Conservation (phyloP, 1,140 invertebrate genomes). For the Drosophila leontia region DNA sequence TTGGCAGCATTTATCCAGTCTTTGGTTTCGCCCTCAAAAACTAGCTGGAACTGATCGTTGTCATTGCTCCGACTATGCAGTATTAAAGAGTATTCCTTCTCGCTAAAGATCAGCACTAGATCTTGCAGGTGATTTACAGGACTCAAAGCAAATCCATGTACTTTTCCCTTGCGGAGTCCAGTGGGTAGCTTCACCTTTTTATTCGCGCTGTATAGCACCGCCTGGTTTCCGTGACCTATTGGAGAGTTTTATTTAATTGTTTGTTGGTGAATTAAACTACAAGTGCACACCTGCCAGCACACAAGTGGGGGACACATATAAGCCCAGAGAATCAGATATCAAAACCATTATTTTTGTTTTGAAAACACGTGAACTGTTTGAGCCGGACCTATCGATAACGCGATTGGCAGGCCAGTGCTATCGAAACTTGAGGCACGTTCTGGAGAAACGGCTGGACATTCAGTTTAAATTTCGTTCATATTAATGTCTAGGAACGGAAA, state of each 20-base stretch:
- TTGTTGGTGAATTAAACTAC: background rate
- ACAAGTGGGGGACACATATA: slow-evolving; percentile 22
- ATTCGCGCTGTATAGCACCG: slow-evolving; percentile 18
- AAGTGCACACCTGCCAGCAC: slow-evolving; percentile 26
- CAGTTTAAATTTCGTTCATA: background rate
- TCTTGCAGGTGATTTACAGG: background rate
- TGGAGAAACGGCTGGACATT: background rate
- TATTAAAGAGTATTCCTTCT: slow-evolving; percentile 59
- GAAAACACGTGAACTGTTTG: slow-evolving; percentile 8
- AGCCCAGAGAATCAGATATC: slow-evolving; percentile 30
- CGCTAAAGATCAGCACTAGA: slow-evolving; percentile 49
- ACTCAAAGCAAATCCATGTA: slow-evolving; percentile 51
- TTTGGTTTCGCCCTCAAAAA: slow-evolving; percentile 61
- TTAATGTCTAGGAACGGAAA: background rate
- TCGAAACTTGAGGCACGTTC: background rate
- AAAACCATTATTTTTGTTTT: slow-evolving; percentile 29
- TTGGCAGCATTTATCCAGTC: slow-evolving; percentile 76
- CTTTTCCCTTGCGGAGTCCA: slow-evolving; percentile 33
- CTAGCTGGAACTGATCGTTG: slow-evolving; percentile 29
- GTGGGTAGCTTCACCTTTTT: slow-evolving; percentile 21
- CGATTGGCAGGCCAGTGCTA: background rate
- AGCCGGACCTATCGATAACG: background rate
- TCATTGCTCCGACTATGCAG: background rate
- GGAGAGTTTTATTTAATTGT: background rate
- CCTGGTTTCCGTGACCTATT: slow-evolving; percentile 56